Percentiles rank a stretch among this genome's conserved stretches.
Evolutionary conservation across 2,888 invertebrate genomes (phyloP).

Genomic region (Argynnis bischoffii): DNA sequence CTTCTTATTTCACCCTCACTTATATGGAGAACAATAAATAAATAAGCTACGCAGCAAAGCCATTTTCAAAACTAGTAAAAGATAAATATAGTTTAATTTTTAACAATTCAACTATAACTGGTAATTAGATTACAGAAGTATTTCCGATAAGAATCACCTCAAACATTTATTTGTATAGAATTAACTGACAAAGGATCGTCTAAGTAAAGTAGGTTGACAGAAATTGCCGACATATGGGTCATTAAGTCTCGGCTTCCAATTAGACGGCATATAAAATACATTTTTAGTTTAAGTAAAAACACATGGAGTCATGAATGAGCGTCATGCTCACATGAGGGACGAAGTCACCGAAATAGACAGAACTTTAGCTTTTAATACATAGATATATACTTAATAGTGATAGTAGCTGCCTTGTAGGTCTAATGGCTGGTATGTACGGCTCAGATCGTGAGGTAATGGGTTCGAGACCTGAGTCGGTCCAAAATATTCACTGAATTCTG

Average conservation of each 20-base stretch:
- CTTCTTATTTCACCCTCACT: no score
- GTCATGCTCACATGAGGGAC: slow-evolving; percentile 18
- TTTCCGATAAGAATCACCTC: not conserved
- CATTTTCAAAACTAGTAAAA: no score
- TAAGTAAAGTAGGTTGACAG: slow-evolving; percentile 31
- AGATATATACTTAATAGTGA: not conserved
- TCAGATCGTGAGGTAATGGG: not conserved
- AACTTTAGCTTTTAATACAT: not conserved
- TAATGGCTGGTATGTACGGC: no score
- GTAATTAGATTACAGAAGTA: no score
- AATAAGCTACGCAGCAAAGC: no score
- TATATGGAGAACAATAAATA: no score
- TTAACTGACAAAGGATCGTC: slow-evolving; percentile 28
- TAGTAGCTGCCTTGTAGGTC: not conserved
- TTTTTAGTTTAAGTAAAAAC: slow-evolving; percentile 40
- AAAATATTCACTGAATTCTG: no score
- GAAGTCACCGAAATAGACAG: slow-evolving; percentile 8
- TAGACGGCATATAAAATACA: slow-evolving; percentile 32
- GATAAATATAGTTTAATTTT: no score
- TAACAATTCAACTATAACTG: no score
- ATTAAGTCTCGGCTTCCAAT: slow-evolving; percentile 34
- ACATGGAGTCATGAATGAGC: slow-evolving; percentile 38
- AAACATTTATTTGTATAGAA: slow-evolving; percentile 18
- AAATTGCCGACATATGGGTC: slow-evolving; percentile 41
- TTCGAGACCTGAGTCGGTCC: no score